Percentiles rank a stretch among this genome's conserved stretches.
Evolutionary conservation across 1,140 invertebrate genomes (phyloP).

Genomic region (Bombus affinis): DNA sequence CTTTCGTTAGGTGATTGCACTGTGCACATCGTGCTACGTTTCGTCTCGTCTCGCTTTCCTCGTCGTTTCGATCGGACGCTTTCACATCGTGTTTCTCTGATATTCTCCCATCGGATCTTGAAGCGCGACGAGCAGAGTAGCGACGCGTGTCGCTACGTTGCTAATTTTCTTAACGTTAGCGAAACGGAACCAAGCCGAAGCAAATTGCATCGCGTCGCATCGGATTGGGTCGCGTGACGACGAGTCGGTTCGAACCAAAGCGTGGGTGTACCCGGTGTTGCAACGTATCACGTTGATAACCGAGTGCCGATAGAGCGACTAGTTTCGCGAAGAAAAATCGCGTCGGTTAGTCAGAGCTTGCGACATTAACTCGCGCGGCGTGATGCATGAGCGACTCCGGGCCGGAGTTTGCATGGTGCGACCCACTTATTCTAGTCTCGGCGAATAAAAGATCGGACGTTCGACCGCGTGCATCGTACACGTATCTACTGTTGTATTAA

Average conservation of each 20-base stretch:
- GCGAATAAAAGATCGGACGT: constrained; percentile 17
- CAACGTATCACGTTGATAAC: constrained; percentile 75
- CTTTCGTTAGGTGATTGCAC: background rate
- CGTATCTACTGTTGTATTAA: background rate
- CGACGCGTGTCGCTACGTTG: too few relatives aligned
- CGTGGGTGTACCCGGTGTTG: constrained; percentile 76
- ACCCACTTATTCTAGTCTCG: constrained; percentile 67
- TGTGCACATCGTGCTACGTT: background rate
- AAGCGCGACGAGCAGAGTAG: too few relatives aligned
- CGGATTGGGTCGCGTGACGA: too few relatives aligned
- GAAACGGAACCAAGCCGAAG: too few relatives aligned
- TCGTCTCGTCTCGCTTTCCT: background rate
- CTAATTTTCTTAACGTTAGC: too few relatives aligned
- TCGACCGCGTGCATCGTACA: background rate
- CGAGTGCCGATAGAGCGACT: constrained; percentile 73
- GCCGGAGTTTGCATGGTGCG: constrained; percentile 69
- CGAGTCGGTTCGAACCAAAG: constrained; percentile 22
- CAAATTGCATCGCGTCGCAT: background rate
- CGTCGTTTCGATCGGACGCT: background rate
- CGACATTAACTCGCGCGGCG: constrained; percentile 67
- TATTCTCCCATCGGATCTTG: too few relatives aligned
- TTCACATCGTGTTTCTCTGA: background rate
- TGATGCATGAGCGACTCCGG: constrained; percentile 73
- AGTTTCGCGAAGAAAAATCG: constrained; percentile 78
- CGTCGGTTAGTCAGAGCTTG: constrained; percentile 78